Conservation (phyloP, 2,113 vertebrate species). For the Salminus brasiliensis region DNA sequence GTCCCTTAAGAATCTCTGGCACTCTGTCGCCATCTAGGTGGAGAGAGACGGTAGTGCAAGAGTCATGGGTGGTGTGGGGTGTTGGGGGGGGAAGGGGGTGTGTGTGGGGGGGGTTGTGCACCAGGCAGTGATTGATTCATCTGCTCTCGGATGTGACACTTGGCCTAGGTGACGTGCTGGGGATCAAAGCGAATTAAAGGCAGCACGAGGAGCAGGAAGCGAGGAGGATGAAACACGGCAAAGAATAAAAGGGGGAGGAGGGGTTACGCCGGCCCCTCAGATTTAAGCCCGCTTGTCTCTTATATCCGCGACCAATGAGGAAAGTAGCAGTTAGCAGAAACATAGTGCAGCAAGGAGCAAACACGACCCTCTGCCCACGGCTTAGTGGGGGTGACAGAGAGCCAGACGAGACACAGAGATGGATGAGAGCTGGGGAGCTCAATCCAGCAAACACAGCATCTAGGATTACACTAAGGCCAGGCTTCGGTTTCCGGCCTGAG, state of each 20-base stretch:
- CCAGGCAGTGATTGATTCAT: conserved; percentile 46
- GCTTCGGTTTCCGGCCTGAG: not conserved
- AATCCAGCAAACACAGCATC: conserved; percentile 29
- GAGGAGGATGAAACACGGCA: not conserved
- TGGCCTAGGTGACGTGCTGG: conserved; percentile 18
- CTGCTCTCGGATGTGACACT: conserved; percentile 33
- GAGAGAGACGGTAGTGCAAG: conserved; percentile 56
- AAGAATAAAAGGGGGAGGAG: conserved; percentile 1
- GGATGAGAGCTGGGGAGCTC: conserved; percentile 22
- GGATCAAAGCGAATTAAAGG: conserved; percentile 48
- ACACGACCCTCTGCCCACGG: not conserved
- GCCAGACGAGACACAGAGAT: not conserved
- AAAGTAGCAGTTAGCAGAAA: conserved; percentile 20
- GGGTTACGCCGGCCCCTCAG: not conserved
- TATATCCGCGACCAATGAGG: not conserved
- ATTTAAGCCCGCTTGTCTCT: not conserved
- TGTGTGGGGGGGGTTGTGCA: not conserved
- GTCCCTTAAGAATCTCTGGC: conserved; percentile 58
- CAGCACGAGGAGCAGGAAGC: conserved; percentile 38
- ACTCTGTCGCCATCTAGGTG: conserved; percentile 76
- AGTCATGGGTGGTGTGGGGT: too few relatives aligned
- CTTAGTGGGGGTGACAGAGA: not conserved
- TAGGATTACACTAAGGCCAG: conserved; percentile 38
- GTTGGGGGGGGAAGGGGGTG: too few relatives aligned
- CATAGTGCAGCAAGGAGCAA: conserved; percentile 8